Base-by-base conservation (phyloP, 2,797 vertebrate species). In the Coccyzus lansbergi region DNA sequence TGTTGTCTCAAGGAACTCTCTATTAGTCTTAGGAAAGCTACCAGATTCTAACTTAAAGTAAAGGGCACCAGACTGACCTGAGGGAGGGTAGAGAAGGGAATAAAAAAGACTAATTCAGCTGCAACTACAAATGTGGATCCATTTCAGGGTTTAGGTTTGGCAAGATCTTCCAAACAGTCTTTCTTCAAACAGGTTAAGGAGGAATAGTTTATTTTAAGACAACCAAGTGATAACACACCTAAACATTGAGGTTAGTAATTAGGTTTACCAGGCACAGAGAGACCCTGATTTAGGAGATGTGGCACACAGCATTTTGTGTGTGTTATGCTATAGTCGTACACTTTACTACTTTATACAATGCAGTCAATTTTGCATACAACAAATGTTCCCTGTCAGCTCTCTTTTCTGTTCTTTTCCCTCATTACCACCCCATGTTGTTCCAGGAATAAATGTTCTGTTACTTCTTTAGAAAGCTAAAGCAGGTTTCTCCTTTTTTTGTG, bases 31-130 rank as follows among this genome's bases (percentile, higher is more conserved):
- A 88, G 90, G 68, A 80, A 88, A 85, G 10, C 15, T 62, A 83
- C 71, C 94, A 94, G 25, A 48, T 49, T 68, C 36, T 40, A 77
- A 8, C 88, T 85, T 90, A 79, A 92, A 70, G 48, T 53, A 56
- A 84, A 96, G 52, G 49, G 17, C 56, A 51, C 49, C 42, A 86
- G 46, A 40, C 42, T 87, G 64, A 94, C 28, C 40, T 64, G 36
- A 77, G 36, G 3, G 2, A 20, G 25, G 6, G 6, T 10, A 26
- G 28, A 79, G 31, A 85, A 67, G 9, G 34, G 42, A 90, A 85
- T 85, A 88, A 18, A 59, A 65, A 68, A 75, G 12, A 29, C 25
- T 67, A 83, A 71, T 82, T 84, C 46, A 86, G 17, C 49, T 74
- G 34, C 17, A 90, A 53, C 14, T 31, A 21, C 16, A 91, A 65